A percentile compares a stretch with the other conserved stretches of the same genome.
Conservation (phyloP, 2,888 invertebrate genomes). For the Xanthia icteritia region DNA sequence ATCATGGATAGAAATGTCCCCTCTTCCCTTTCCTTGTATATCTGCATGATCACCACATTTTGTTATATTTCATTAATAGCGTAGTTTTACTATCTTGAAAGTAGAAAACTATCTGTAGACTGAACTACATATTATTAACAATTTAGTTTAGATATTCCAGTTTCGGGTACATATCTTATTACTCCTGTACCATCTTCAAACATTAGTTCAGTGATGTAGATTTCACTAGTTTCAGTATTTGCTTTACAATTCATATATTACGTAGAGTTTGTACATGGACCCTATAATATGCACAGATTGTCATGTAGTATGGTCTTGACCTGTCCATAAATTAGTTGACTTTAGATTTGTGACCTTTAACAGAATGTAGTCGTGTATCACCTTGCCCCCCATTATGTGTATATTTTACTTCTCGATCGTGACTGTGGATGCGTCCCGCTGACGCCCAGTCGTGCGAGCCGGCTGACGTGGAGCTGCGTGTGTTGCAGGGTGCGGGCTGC, state of each 20-base stretch:
- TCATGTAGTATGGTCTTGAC: conserved; percentile 30
- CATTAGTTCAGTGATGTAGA: conserved; percentile 63
- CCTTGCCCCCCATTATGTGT: conserved; percentile 24
- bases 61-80: conserved; percentile 64
- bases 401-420: not conserved
- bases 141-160: conserved; percentile 62
- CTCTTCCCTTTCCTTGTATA: conserved; percentile 55
- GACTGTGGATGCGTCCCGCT: conserved; percentile 1
- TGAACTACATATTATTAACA: conserved; percentile 55
- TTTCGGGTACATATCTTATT: conserved; percentile 54
- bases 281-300: conserved; percentile 33
- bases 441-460: not conserved
- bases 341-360: conserved; percentile 30
- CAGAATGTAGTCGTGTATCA: conserved; percentile 16
- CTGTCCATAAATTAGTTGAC: conserved; percentile 43
- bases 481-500: conserved; percentile 96
- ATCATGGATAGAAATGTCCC: conserved; percentile 66
- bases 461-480: conserved; percentile 23
- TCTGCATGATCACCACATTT: conserved; percentile 69
- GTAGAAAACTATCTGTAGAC: conserved; percentile 62
- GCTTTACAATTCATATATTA: conserved; percentile 56
- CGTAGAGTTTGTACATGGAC: conserved; percentile 52
- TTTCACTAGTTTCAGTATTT: conserved; percentile 63
- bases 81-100: conserved; percentile 63
- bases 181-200: conserved; percentile 48